A percentile compares a stretch with the other conserved stretches of the same genome.
These are phyloP conservation scores for Melanostigma gelatinosum DNA, from an alignment of 2,113 vertebrate species.

Conservation along the genomic window DNA sequence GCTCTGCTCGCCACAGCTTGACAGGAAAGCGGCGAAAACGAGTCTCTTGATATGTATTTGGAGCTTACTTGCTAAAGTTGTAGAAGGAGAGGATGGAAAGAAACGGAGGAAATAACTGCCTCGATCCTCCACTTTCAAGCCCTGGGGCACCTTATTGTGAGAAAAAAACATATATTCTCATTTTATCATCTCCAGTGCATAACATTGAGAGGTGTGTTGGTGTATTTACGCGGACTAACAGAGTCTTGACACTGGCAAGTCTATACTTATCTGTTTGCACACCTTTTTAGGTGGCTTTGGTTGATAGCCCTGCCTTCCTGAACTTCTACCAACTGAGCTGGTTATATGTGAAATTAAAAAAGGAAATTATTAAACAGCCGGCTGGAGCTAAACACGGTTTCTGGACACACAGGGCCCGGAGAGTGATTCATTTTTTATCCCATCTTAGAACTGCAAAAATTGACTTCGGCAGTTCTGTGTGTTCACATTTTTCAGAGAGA, in stretches of 20 bases:
- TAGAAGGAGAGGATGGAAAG: conserved; percentile 13
- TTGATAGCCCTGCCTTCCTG: conserved; percentile 43
- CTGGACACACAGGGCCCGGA: conserved; percentile 41
- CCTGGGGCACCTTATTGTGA: conserved; percentile 58
- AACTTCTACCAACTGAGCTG: conserved; percentile 72
- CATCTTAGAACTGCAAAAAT: conserved; percentile 40
- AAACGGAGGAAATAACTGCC: conserved; percentile 30
- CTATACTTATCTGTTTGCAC: conserved; percentile 72
- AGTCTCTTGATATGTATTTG: conserved; percentile 67
- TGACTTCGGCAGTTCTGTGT: conserved; percentile 39
- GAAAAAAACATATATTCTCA: conserved; percentile 31
- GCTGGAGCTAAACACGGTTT: conserved; percentile 60
- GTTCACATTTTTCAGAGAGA: conserved; percentile 36
- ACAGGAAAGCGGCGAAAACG: conserved; percentile 71
- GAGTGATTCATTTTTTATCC: conserved; percentile 47
- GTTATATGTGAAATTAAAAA: conserved; percentile 79
- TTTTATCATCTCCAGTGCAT: conserved; percentile 69
- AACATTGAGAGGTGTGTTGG: conserved; percentile 69
- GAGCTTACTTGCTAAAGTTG: conserved; percentile 36
- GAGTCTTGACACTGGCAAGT: conserved; percentile 62
- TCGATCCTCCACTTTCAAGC: conserved; percentile 56
- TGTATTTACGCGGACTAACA: conserved; percentile 60
- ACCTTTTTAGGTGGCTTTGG: conserved; percentile 65
- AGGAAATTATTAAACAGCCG: conserved; percentile 67
- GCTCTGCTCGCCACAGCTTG: conserved; percentile 62